Evolutionary conservation across 2,113 vertebrate species (phyloP).

Genomic region (Otis tarda): DNA sequence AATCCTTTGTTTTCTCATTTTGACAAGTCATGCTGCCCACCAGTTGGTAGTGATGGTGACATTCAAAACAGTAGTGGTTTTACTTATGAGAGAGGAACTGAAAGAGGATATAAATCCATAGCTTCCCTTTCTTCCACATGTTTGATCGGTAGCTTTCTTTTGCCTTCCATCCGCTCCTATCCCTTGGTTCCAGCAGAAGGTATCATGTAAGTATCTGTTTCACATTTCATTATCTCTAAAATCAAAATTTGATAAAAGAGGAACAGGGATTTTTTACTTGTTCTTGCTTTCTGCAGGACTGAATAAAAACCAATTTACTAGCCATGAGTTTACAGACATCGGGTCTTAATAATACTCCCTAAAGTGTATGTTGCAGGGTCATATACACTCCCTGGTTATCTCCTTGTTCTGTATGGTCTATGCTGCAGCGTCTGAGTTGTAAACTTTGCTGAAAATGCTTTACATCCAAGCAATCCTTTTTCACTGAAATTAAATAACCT

Average conservation of each 20-base stretch:
- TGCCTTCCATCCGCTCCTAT: background rate
- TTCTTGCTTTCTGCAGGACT: background rate
- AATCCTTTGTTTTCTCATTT: background rate
- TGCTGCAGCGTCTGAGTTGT: background rate
- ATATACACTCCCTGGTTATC: background rate
- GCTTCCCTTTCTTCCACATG: background rate
- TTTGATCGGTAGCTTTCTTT: background rate
- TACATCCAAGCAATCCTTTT: background rate
- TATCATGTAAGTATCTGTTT: background rate
- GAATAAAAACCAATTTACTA: background rate
- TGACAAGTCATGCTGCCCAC: background rate
- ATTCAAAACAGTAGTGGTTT: background rate
- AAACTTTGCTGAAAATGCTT: background rate
- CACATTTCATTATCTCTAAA: background rate
- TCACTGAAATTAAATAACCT: background rate
- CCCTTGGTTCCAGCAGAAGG: background rate
- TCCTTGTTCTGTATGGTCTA: background rate
- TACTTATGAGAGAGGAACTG: background rate
- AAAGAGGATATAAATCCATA: background rate
- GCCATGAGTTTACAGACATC: background rate
- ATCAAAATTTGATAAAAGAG: background rate
- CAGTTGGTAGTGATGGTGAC: background rate
- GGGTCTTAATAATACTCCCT: background rate
- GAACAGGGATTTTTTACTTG: background rate
- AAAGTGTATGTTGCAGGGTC: background rate